A percentile compares a stretch with the other conserved stretches of the same genome.
Evolutionary conservation across 1,140 invertebrate species (phyloP).

Genomic region (Drosophila navojoa): DNA sequence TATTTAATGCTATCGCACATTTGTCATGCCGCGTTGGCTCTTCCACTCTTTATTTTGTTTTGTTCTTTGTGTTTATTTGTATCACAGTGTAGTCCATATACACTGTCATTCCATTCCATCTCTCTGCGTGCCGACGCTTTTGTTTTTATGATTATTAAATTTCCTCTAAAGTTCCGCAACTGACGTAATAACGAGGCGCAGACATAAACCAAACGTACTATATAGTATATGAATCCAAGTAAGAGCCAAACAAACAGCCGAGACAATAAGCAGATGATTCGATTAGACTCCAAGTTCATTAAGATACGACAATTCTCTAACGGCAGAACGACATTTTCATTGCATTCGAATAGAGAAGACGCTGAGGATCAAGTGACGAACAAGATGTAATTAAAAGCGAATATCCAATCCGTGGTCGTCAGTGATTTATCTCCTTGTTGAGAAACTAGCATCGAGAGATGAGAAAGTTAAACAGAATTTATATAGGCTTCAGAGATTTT

Average conservation of each 20-base stretch:
- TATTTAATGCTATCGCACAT: conserved; percentile 81
- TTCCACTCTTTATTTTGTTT: conserved; percentile 44
- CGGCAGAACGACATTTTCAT: conserved; percentile 1
- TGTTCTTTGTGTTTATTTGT: conserved; percentile 2
- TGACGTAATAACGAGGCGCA: conserved; percentile 60
- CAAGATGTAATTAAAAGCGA: too few relatives aligned
- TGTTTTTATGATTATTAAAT: conserved; percentile 79
- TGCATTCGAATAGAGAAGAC: too few relatives aligned
- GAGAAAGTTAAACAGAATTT: too few relatives aligned
- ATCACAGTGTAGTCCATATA: not conserved
- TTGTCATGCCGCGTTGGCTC: conserved; percentile 75
- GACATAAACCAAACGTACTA: conserved; percentile 3
- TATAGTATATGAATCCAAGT: not conserved
- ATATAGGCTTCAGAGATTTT: too few relatives aligned
- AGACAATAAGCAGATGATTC: conserved; percentile 40
- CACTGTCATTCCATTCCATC: conserved; percentile 27
- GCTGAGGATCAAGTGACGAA: too few relatives aligned
- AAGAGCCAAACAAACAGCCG: conserved; percentile 1
- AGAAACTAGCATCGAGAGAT: too few relatives aligned
- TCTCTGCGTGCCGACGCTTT: conserved; percentile 46
- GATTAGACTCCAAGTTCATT: conserved; percentile 52
- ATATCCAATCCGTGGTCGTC: too few relatives aligned
- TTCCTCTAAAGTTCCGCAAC: conserved; percentile 62
- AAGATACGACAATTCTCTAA: conserved; percentile 41
- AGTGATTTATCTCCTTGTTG: too few relatives aligned